Conservation (phyloP, 2,888 invertebrate genomes). For the Drosophila merina region DNA sequence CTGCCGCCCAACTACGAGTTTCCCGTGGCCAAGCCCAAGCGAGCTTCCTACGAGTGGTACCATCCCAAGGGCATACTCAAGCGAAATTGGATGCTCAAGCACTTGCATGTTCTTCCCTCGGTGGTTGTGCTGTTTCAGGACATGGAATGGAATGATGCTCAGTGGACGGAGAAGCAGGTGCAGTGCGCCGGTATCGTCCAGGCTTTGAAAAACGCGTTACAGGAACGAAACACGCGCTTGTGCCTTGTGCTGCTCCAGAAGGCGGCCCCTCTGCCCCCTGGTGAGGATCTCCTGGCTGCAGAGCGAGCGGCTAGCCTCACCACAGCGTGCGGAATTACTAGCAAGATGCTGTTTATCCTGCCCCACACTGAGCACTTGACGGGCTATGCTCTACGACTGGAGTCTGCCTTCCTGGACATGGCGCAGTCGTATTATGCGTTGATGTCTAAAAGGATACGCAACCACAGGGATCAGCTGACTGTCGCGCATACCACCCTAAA, state of each 20-base stretch:
- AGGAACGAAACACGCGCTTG: slow-evolving; percentile 87
- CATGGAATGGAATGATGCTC: slow-evolving; percentile 97
- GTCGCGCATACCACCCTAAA: slow-evolving; percentile 95
- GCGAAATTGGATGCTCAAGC: slow-evolving; percentile 97
- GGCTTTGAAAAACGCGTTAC: slow-evolving; percentile 86
- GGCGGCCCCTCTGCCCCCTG: slow-evolving; percentile 90
- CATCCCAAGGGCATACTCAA: slow-evolving; percentile 97
- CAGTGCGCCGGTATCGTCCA: slow-evolving; percentile 96
- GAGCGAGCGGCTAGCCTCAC: slow-evolving; percentile 96
- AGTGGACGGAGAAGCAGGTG: slow-evolving; percentile 97
- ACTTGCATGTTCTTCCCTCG: slow-evolving; percentile 94
- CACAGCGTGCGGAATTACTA: slow-evolving; percentile 94
- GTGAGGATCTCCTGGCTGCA: slow-evolving; percentile 93
- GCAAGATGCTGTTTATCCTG: slow-evolving; percentile 96
- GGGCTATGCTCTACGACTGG: slow-evolving; percentile 90
- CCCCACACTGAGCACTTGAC: slow-evolving; percentile 95
- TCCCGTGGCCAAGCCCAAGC: slow-evolving; percentile 93
- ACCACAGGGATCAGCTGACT: slow-evolving; percentile 95
- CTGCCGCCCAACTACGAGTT: slow-evolving; percentile 93
- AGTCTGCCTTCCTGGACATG: slow-evolving; percentile 96
- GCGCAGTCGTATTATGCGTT: slow-evolving; percentile 96
- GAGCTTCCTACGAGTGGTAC: slow-evolving; percentile 97
- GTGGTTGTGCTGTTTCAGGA: slow-evolving; percentile 98
- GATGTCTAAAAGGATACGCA: slow-evolving; percentile 93
- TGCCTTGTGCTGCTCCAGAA: slow-evolving; percentile 96